Evolutionary conservation across 2,113 vertebrate species (phyloP), one percentile per base, ranked within the genome.

Genomic region (Thunnus thynnus): DNA sequence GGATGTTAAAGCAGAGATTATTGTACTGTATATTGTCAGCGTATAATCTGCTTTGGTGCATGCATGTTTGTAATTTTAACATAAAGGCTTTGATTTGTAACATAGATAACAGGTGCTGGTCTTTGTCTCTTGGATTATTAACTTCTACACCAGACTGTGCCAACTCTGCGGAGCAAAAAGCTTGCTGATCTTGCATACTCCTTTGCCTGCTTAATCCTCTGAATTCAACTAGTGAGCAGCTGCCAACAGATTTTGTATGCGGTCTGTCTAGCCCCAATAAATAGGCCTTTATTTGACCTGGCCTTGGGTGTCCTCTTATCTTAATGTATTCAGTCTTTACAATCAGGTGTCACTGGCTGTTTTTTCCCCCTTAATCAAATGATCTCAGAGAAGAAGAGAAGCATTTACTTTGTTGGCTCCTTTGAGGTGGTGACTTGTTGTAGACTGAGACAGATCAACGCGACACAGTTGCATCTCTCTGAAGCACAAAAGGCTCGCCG

Each of bases 171-270:
- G 75, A 71, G 88, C 71, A 86, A 89, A 89, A 88, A 79, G 54
- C 65, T 65, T 77, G 87, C 88, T 93, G 91, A 92, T 89, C 78
- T 88, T 86, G 86, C 88, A 75, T 89, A 86, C 92, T 92, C 78
- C 83, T 91, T 89, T 89, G 75, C 81, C 67, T 25, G 25, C 56
- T 69, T 91, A 92, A 92, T 93, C 92, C 87, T 84, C 92, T 87
- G 88, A 88, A 89, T 87, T 93, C 79, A 81, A 75, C 78, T 52
- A 48, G 68, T 80, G 81, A 76, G 78, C 80, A 78, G 85, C 89
- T 89, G 90, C 90, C 91, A 90, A 80, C 83, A 77, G 86, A 90
- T 90, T 87, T 88, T 22, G 72, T 85, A 85, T 70, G 70, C 47
- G 20, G 67, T 72, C 85, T 78, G 88, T 91, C 83, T 63, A 71